Base-by-base conservation (phyloP, 2,797 vertebrate species). In the Sebastes kiyomatsui region DNA sequence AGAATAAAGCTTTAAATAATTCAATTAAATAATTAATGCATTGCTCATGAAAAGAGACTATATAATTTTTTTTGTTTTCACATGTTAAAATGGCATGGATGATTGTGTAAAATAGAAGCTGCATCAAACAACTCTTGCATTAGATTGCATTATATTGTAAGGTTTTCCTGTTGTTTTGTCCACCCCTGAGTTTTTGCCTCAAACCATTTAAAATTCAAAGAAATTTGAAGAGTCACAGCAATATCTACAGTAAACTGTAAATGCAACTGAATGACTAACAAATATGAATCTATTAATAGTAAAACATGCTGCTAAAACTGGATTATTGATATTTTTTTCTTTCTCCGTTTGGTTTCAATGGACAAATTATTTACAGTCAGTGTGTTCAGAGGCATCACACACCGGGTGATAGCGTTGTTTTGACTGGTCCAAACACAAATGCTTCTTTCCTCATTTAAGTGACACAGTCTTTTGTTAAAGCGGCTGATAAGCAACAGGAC, bases 401-500 rank as follows among this genome's bases (percentile, higher is more conserved):
- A 59, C 22, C 22, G 3, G 66, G 30, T 75, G 68, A 67, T 7
- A 1, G 3, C 6, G 5, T 72, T 89, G 77, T 84, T 89, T 27
- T 80, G 83, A 89, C 69, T 83, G 61, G 67, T 72, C 59, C 27
- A 71, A 81, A 79, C 72, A 81, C 67, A 82, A 30, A 42, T 54
- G 68, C 82, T 77, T 46, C 66, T 77, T 69, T 64, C 28, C 67
- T 93, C 86, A 87, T 93, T 85, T 89, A 86, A 86, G 81, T 90
- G 87, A 94, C 88, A 86, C 75, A 67, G 33, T 23, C 22, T 71
- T 67, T 75, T 86, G 87, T 86, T 87, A 62, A 64, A 84, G 72
- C 71, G 68, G 38, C 77, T 75, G 86, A 90, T 90, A 87, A 92
- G 85, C 27, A 92, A 81, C 77, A 80, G 55, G 69, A 69, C 59